Evolutionary conservation across 1,140 invertebrate species (phyloP), one percentile per base, ranked within the genome.

Genomic region (Drosophila neocordata): DNA sequence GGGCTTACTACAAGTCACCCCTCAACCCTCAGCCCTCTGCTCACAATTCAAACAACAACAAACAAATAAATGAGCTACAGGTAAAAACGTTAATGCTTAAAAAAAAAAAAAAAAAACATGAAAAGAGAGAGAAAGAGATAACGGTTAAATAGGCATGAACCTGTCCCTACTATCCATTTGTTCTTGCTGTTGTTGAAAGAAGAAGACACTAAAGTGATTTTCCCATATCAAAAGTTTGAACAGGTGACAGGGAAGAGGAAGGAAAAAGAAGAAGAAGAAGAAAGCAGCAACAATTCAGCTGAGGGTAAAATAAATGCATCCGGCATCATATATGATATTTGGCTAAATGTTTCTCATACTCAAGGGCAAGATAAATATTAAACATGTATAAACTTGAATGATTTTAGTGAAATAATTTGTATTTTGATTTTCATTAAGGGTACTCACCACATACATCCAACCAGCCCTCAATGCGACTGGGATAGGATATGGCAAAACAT

Each of bases 381-480:
- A 1, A 24, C 7, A 31, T 31, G 27, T 31, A 31, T 31, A 31
- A 0, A 31, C 5, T 6, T 1, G 7, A 0, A 31, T 31, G n/a
- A n/a, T n/a, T n/a, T n/a, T n/a, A n/a, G n/a, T n/a, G n/a, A n/a
- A n/a, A n/a, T n/a, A n/a, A n/a, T n/a, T n/a, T n/a, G n/a, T n/a
- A n/a, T n/a, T n/a, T n/a, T n/a, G n/a, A n/a, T n/a, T n/a, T n/a
- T n/a, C n/a, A n/a, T 20, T 8, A 4, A n/a, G 15, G 13, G 22
- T 55, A 93, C 94, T 94, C 90, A 95, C 95, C 95, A 85, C 94
- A 94, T 92, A 94, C 93, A 90, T 95, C 94, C 60, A 95, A 90
- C 95, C 95, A 95, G 73, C 95, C 95, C 92, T 95, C 95, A 27
- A 95, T 94, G 31, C 95, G 92, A 88, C 94, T 95, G 51, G 95